phyloP scores from a whole-genome alignment of 2,113 vertebrate species.

The Gasterosteus aculeatus region DNA sequence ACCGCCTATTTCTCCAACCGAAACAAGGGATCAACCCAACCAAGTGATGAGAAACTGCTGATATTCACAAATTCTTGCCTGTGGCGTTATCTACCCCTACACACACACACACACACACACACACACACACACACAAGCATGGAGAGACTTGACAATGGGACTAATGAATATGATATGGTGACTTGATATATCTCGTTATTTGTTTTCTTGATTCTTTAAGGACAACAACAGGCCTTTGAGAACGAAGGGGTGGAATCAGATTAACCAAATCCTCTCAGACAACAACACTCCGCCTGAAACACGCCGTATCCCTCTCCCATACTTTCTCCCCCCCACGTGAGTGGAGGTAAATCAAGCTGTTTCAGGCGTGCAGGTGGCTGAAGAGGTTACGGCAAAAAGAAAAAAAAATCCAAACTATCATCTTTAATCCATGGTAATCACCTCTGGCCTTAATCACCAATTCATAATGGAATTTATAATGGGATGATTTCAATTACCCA shows the following conservation, averaged over 20 bases:
- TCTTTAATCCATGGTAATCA: conserved; percentile 93
- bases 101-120: conserved; percentile 27
- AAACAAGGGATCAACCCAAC: conserved; percentile 75
- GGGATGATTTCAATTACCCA: conserved; percentile 98
- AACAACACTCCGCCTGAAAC: conserved; percentile 73
- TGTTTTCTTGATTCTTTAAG: conserved; percentile 42
- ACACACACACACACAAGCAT: conserved; percentile 16
- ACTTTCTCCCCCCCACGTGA: conserved; percentile 22
- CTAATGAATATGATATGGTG: conserved; percentile 55
- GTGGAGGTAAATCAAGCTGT: conserved; percentile 39
- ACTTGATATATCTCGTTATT: conserved; percentile 56
- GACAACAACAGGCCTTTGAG: conserved; percentile 34
- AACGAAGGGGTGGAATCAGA: conserved; percentile 55
- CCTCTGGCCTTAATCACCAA: conserved; percentile 96
- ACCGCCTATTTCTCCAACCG: conserved; percentile 59
- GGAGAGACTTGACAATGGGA: conserved; percentile 37
- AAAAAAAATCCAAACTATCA: conserved; percentile 81
- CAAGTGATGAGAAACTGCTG: conserved; percentile 77
- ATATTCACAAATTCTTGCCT: conserved; percentile 74
- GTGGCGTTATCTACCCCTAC: conserved; percentile 59
- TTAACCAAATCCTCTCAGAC: conserved; percentile 69
- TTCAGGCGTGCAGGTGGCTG: conserved; percentile 81
- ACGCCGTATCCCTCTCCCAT: not conserved
- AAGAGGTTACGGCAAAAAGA: conserved; percentile 65
- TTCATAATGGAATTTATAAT: conserved; percentile 99